phyloP scores from a whole-genome alignment of 2,797 vertebrate genomes.

The Sorex maritimensis region DNA sequence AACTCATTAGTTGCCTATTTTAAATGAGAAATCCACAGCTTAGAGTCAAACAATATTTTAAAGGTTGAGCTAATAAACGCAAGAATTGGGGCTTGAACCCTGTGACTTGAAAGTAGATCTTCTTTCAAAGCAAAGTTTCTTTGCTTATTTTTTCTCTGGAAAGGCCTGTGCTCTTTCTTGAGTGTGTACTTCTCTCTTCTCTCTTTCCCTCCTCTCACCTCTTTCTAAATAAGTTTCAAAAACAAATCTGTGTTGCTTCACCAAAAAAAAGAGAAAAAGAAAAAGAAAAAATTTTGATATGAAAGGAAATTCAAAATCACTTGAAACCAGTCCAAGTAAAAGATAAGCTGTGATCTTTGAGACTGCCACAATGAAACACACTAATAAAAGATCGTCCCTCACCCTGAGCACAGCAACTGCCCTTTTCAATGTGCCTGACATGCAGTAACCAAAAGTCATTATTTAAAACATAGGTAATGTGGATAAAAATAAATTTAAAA shows the following conservation, averaged over 20 bases:
- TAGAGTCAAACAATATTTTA: slow-evolving; percentile 8
- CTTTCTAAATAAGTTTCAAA: too few species aligned
- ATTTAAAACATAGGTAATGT: background rate
- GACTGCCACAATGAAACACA: background rate
- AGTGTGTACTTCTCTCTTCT: too few species aligned
- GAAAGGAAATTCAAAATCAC: background rate
- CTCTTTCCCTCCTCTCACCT: too few species aligned
- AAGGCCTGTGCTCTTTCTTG: too few species aligned
- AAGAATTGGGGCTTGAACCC: background rate
- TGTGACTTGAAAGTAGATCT: too few species aligned
- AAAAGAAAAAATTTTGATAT: background rate
- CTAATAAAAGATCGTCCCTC: too few species aligned
- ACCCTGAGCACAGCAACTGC: background rate
- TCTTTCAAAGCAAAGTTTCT: too few species aligned
- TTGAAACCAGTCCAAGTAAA: background rate
- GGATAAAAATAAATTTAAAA: too few species aligned
- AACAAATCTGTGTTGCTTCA: too few species aligned
- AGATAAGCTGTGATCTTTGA: background rate
- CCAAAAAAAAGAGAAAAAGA: too few species aligned
- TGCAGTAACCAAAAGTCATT: background rate
- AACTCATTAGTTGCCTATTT: slow-evolving; percentile 17
- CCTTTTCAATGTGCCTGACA: background rate
- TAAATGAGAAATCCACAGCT: slow-evolving; percentile 19
- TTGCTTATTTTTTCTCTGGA: too few species aligned
- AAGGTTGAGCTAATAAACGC: background rate